Evolutionary conservation across 2,113 vertebrate species (phyloP).

Genomic region (Podarcis raffonei): DNA sequence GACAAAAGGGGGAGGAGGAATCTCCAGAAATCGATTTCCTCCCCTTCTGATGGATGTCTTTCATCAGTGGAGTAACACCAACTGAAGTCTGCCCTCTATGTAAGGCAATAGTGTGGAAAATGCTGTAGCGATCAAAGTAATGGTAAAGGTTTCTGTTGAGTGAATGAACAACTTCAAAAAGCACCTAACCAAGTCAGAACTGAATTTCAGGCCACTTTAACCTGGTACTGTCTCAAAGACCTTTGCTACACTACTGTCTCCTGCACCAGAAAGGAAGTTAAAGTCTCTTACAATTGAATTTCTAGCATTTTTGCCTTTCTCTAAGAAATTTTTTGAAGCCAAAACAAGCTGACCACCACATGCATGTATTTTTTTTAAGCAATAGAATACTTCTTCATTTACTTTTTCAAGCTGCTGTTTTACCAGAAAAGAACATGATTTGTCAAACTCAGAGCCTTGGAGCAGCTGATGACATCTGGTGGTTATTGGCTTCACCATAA

Average conservation of each 20-base stretch:
- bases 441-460: background rate
- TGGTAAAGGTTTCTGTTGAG: background rate
- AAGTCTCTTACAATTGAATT: background rate
- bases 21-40: background rate
- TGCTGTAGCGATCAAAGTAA: background rate
- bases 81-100: background rate
- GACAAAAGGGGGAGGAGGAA: background rate
- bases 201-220: background rate
- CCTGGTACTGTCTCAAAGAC: no score
- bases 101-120: background rate
- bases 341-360: background rate
- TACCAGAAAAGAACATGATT: background rate
- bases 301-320: background rate
- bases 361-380: background rate
- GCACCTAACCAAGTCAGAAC: no score
- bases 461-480: background rate
- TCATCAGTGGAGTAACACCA: background rate
- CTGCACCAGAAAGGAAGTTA: background rate
- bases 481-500: background rate
- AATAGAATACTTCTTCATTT: background rate
- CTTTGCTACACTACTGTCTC: background rate
- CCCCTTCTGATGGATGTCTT: background rate
- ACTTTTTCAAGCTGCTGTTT: background rate
- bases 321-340: background rate
- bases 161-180: background rate